A percentile compares a stretch with the other conserved stretches of the same genome.
phyloP scores from a whole-genome alignment of 1,140 invertebrate species.

The Aporrectodea caliginosa region DNA sequence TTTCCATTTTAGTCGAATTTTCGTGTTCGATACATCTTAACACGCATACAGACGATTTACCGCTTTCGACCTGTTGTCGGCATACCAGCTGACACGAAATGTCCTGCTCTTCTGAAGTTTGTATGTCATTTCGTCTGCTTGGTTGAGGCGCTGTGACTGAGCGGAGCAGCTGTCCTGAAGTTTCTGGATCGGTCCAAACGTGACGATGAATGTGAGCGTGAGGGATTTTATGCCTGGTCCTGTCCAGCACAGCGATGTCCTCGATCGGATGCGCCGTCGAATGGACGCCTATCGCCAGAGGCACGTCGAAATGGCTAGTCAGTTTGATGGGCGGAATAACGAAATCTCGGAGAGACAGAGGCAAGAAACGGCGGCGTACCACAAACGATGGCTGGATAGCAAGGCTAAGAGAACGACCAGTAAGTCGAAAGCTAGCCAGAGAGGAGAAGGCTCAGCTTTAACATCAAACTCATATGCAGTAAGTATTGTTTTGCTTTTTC shows the following conservation, averaged over 20 bases:
- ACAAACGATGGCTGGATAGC: neutral
- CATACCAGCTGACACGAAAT: too few species aligned
- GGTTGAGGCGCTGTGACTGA: too few species aligned
- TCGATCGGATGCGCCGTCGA: neutral
- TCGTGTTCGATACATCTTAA: too few species aligned
- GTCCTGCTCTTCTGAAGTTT: too few species aligned
- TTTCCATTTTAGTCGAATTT: too few species aligned
- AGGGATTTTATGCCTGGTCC: neutral
- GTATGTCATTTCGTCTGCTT: too few species aligned
- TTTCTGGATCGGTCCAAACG: too few species aligned
- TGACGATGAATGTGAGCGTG: neutral
- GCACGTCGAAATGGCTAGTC: neutral
- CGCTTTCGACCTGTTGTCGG: too few species aligned
- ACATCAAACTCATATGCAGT: neutral
- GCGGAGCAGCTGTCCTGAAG: too few species aligned
- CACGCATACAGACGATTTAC: too few species aligned
- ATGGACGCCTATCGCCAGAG: neutral
- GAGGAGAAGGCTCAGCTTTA: neutral
- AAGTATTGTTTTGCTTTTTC: neutral
- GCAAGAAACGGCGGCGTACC: neutral
- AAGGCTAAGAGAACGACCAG: neutral
- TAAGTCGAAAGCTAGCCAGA: neutral
- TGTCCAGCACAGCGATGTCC: neutral
- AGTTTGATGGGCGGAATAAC: neutral
- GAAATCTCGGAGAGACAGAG: neutral